Evolutionary conservation across 2,888 invertebrate species (phyloP).

Genomic region (Eudasyphora cyanicolor): DNA sequence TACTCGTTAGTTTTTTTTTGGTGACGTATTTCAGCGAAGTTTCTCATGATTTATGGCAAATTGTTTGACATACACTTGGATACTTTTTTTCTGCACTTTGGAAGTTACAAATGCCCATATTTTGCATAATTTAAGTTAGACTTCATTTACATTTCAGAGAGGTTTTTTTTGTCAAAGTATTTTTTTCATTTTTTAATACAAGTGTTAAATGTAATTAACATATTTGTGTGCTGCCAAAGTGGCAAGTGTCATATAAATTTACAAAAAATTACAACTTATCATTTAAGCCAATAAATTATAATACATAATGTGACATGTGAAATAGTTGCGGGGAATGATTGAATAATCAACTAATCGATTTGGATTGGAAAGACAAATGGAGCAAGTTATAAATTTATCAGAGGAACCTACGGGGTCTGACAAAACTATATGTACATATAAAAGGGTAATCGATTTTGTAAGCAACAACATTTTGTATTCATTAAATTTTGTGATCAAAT

Average conservation of each 20-base stretch:
- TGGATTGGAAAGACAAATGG: neutral
- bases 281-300: neutral
- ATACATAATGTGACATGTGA: neutral
- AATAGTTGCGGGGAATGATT: neutral
- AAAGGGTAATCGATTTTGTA: too few species aligned
- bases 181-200: slow-evolving; percentile 15
- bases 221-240: slow-evolving; percentile 17
- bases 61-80: neutral
- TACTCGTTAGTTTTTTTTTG: neutral
- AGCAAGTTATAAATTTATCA: too few species aligned
- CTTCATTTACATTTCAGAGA: slow-evolving; percentile 13
- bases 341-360: neutral
- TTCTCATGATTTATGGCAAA: neutral
- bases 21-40: neutral
- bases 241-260: slow-evolving; percentile 14
- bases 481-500: too few species aligned
- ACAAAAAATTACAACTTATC: neutral
- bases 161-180: neutral
- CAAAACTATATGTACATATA: too few species aligned
- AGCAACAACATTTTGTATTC: too few species aligned
- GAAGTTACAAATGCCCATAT: neutral
- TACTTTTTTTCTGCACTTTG: neutral
- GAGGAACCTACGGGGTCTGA: too few species aligned
- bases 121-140: slow-evolving; percentile 12
- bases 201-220: slow-evolving; percentile 32